Percentiles rank a stretch among this genome's conserved stretches.
phyloP scores from a whole-genome alignment of 2,888 invertebrate genomes.

The Drosophila eohydei region DNA sequence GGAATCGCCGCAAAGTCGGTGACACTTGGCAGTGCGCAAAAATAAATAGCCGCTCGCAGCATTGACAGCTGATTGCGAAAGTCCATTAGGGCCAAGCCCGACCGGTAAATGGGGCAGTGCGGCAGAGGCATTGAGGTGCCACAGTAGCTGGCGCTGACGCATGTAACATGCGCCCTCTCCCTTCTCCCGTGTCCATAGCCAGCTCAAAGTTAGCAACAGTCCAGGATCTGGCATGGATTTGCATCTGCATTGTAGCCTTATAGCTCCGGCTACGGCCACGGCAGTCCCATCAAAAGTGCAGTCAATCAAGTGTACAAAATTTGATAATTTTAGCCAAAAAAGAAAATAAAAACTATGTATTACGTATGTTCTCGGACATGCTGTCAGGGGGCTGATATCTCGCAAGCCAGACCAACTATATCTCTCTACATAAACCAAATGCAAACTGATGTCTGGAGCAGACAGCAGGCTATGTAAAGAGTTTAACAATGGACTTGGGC shows the following conservation, averaged over 20 bases:
- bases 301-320: constrained; percentile 75
- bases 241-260: constrained; percentile 52
- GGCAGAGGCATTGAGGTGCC: constrained; percentile 31
- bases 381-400: neutral
- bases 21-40: constrained; percentile 78
- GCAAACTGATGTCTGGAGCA: constrained; percentile 16
- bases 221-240: constrained; percentile 1
- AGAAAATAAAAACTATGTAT: constrained; percentile 10
- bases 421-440: neutral
- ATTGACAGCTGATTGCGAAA: constrained; percentile 81
- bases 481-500: constrained; percentile 9
- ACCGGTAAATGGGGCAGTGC: constrained; percentile 4
- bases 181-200: neutral
- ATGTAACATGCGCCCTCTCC: constrained; percentile 25
- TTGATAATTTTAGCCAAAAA: constrained; percentile 55
- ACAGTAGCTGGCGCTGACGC: constrained; percentile 14
- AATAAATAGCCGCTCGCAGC: constrained; percentile 75
- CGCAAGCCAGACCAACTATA: neutral
- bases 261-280: constrained; percentile 20
- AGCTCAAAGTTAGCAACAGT: constrained; percentile 15
- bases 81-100: constrained; percentile 66
- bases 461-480: constrained; percentile 18
- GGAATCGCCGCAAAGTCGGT: constrained; percentile 76
- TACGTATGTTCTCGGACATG: constrained; percentile 3
- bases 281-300: constrained; percentile 69